Conservation (phyloP, 1,140 invertebrate species). For the Zaprionus kolodkinae region DNA sequence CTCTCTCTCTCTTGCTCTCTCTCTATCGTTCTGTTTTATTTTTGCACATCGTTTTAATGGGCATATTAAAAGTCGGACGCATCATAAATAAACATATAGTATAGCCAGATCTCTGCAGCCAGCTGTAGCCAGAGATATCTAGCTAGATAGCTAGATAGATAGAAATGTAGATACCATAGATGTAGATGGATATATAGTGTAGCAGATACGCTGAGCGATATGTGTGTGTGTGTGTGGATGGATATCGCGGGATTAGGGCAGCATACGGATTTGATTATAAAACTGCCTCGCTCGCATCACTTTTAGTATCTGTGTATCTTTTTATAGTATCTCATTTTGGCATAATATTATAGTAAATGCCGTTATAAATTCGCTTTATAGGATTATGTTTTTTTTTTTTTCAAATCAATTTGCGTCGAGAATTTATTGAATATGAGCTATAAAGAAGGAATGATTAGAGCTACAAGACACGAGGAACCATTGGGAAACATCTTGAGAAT, state of each 20-base stretch:
- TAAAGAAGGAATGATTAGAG: too few species aligned
- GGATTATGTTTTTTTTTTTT: neutral
- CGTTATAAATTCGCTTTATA: conserved; percentile 1
- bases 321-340: neutral
- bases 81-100: conserved; percentile 51
- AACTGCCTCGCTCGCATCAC: neutral
- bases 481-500: too few species aligned
- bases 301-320: neutral
- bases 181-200: neutral
- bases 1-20: neutral
- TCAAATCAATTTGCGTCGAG: neutral
- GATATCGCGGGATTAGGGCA: neutral
- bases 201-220: neutral
- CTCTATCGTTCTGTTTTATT: conserved; percentile 6
- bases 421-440: neutral
- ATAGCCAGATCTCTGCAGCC: neutral
- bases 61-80: conserved; percentile 57
- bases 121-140: neutral
- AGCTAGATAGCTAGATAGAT: neutral
- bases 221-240: neutral
- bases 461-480: too few species aligned
- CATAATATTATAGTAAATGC: neutral
- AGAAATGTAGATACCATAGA: neutral
- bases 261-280: neutral
- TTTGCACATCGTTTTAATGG: conserved; percentile 53